Conservation (phyloP, 2,113 vertebrate species). For the Progne subis region DNA sequence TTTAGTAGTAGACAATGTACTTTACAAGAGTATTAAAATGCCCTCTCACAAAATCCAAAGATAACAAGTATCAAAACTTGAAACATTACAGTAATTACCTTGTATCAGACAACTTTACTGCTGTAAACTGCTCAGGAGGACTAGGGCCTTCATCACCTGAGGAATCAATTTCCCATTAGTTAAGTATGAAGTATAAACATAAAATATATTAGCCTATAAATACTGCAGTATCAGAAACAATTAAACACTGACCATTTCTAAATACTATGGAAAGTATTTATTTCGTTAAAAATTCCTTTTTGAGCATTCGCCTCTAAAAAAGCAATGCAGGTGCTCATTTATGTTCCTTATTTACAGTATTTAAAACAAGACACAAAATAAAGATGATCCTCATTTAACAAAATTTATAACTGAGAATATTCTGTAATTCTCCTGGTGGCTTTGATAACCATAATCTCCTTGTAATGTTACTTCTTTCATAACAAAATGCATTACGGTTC, state of each 20-base stretch:
- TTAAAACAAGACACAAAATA: not conserved
- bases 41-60: not conserved
- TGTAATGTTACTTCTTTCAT: not conserved
- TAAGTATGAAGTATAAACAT: not conserved
- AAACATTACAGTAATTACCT: slow-evolving; percentile 74
- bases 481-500: not conserved
- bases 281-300: not conserved
- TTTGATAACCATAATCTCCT: not conserved
- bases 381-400: not conserved
- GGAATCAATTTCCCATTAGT: not conserved
- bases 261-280: not conserved
- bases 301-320: not conserved
- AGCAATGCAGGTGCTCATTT: not conserved
- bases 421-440: not conserved
- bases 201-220: not conserved
- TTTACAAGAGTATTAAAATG: not conserved
- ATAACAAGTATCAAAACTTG: not conserved
- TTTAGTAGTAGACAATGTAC: not conserved
- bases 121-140: slow-evolving; percentile 95
- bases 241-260: not conserved
- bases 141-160: slow-evolving; percentile 91
- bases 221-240: not conserved
- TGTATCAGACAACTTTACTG: slow-evolving; percentile 91
- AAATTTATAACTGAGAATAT: not conserved
- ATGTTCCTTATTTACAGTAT: not conserved